Percentiles rank a stretch among this genome's conserved stretches.
Conservation (phyloP, 2,113 vertebrate genomes). For the Eptatretus burgeri region DNA sequence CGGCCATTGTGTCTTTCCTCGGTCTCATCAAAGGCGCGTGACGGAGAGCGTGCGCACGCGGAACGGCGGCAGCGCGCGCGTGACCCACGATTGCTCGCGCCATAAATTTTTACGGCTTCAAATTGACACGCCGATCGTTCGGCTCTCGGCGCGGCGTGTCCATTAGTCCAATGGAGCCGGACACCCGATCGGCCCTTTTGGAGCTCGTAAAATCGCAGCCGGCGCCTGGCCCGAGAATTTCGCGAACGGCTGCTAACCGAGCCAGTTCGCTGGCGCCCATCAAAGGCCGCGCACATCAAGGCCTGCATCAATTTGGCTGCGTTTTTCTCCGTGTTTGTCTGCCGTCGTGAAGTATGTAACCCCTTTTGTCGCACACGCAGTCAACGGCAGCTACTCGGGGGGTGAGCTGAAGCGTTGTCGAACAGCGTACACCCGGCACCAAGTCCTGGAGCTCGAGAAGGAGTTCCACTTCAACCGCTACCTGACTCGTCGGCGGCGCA, state of each 20-base stretch:
- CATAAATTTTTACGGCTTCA: too few relatives aligned
- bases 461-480: conserved; percentile 6
- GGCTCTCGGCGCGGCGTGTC: too few relatives aligned
- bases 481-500: conserved; percentile 4
- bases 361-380: background rate
- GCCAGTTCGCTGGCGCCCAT: background rate
- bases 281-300: background rate
- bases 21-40: too few relatives aligned
- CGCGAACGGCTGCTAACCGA: background rate
- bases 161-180: too few relatives aligned
- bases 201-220: background rate
- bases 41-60: too few relatives aligned
- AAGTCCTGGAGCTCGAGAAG: conserved; percentile 6
- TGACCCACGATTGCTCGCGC: too few relatives aligned
- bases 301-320: background rate
- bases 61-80: too few relatives aligned
- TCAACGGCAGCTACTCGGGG: background rate
- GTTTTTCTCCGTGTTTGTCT: background rate
- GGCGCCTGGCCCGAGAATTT: background rate
- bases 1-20: too few relatives aligned
- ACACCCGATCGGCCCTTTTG: background rate
- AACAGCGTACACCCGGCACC: conserved; percentile 1
- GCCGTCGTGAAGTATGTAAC: background rate
- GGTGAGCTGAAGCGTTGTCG: conserved; percentile 2
- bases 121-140: too few relatives aligned